Conservation (phyloP, 1,140 invertebrate genomes). For the Dolichoris vasculosae region DNA sequence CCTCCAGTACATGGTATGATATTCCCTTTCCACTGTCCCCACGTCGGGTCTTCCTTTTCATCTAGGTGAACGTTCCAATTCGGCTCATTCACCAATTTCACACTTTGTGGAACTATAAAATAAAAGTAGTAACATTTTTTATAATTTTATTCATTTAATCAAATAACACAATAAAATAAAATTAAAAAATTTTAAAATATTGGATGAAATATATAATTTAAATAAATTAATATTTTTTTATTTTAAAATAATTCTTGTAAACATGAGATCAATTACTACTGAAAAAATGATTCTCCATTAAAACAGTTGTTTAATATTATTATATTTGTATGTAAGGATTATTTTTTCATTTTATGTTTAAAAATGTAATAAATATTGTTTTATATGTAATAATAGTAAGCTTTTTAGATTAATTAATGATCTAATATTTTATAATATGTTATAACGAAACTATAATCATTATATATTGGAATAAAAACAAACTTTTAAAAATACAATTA, state of each 20-base stretch:
- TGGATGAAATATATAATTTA: background rate
- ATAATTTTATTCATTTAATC: background rate
- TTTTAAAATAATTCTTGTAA: too few species aligned
- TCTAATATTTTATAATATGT: background rate
- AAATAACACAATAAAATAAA: background rate
- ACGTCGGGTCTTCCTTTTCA: conserved; percentile 49
- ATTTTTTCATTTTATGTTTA: too few species aligned
- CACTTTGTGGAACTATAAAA: conserved; percentile 50
- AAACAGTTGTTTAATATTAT: too few species aligned
- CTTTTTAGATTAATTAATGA: background rate
- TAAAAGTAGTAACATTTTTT: conserved; percentile 15
- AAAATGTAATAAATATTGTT: too few species aligned
- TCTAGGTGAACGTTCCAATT: conserved; percentile 17
- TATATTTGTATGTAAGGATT: too few species aligned
- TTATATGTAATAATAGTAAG: background rate
- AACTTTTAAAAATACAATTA: conserved; percentile 37
- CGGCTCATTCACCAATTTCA: conserved; percentile 38
- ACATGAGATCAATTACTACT: too few species aligned
- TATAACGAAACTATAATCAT: background rate
- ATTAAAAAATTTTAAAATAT: background rate
- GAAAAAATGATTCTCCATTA: too few species aligned
- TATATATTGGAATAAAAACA: conserved; percentile 9
- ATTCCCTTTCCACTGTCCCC: conserved; percentile 57
- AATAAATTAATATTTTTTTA: background rate
- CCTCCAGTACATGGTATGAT: conserved; percentile 56